Percentiles rank a stretch among this genome's conserved stretches.
These are phyloP conservation scores for Cantharis lateralis DNA, from an alignment of 2,888 invertebrate genomes.

Conservation along the genomic window DNA sequence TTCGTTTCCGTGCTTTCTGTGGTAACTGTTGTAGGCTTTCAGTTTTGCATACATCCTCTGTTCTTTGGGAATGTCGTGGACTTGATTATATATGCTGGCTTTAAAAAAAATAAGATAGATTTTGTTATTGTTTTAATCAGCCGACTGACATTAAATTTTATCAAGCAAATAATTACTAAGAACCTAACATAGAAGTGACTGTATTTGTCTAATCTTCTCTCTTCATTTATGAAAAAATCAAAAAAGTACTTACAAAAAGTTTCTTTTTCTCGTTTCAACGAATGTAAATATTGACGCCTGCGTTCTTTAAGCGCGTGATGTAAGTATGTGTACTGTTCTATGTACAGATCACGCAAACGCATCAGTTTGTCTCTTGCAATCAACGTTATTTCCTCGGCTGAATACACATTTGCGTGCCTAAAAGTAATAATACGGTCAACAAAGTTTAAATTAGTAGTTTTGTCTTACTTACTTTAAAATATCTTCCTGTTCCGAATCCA, in stretches of 20 bases:
- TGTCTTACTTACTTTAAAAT: conserved; percentile 66
- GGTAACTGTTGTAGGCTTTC: conserved; percentile 81
- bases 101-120: conserved; percentile 24
- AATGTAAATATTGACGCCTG: conserved; percentile 72
- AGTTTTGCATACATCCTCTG: conserved; percentile 77
- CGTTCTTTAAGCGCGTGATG: conserved; percentile 73
- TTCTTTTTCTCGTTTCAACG: conserved; percentile 78
- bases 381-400: conserved; percentile 83
- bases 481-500: conserved; percentile 78
- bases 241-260: conserved; percentile 55
- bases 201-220: too few species aligned
- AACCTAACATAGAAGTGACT: too few species aligned
- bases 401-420: conserved; percentile 87
- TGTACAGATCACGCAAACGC: conserved; percentile 78
- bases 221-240: too few species aligned
- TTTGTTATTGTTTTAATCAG: too few species aligned
- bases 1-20: conserved; percentile 75
- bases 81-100: conserved; percentile 80
- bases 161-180: too few species aligned
- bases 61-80: conserved; percentile 70
- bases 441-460: not conserved
- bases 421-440: not conserved
- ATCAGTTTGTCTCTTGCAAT: conserved; percentile 77
- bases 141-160: too few species aligned
- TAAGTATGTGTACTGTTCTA: conserved; percentile 79